Evolutionary conservation across 2,888 invertebrate species (phyloP).

Genomic region (Cheilosia vulpina): DNA sequence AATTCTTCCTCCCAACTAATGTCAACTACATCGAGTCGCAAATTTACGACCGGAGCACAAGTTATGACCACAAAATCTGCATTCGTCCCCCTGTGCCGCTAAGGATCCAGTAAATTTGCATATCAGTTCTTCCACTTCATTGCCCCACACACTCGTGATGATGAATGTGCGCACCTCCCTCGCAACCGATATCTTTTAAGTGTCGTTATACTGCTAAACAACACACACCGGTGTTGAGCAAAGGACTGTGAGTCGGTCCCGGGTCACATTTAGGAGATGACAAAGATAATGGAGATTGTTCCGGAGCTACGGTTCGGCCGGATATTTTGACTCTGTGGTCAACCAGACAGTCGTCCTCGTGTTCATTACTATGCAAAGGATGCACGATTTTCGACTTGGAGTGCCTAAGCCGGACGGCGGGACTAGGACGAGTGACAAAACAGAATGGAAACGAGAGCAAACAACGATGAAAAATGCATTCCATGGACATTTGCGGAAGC

Average conservation of each 20-base stretch:
- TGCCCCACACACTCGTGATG: slow-evolving; percentile 24
- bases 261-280: slow-evolving; percentile 11
- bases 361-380: slow-evolving; percentile 32
- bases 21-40: slow-evolving; percentile 60
- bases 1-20: slow-evolving; percentile 61
- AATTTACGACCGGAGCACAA: slow-evolving; percentile 60
- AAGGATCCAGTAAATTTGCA: slow-evolving; percentile 48
- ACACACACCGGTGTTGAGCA: slow-evolving; percentile 1
- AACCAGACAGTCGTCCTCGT: slow-evolving; percentile 1
- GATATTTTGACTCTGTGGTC: slow-evolving; percentile 54
- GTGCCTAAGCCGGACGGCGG: background rate
- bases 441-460: slow-evolving; percentile 11
- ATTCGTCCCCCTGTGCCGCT: background rate
- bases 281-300: slow-evolving; percentile 24
- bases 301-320: slow-evolving; percentile 11
- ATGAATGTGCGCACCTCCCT: slow-evolving; percentile 41
- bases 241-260: background rate
- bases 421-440: background rate
- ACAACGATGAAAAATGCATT: slow-evolving; percentile 41
- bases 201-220: slow-evolving; percentile 30
- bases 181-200: slow-evolving; percentile 45
- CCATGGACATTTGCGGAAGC: slow-evolving; percentile 10
- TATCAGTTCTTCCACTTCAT: slow-evolving; percentile 63
- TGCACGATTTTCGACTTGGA: background rate
- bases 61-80: slow-evolving; percentile 62